phyloP scores from a whole-genome alignment of 2,113 vertebrate genomes.

The Vombatus ursinus region DNA sequence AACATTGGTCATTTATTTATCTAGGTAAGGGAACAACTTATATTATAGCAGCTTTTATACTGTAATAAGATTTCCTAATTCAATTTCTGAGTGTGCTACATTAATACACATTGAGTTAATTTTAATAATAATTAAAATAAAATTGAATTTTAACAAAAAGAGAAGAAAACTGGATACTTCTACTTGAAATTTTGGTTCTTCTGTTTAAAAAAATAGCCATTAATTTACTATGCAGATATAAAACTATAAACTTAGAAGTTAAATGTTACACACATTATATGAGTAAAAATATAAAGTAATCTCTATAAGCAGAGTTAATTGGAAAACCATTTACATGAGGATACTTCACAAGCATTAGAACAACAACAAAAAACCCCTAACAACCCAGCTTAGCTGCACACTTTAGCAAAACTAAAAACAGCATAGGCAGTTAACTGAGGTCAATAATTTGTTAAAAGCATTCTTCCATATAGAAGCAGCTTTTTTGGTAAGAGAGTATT shows the following conservation, averaged over 20 bases:
- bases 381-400: not conserved
- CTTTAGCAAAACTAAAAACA: not conserved
- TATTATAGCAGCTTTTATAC: slow-evolving; percentile 83
- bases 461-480: slow-evolving; percentile 44
- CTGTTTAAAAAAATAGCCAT: slow-evolving; percentile 47
- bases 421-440: slow-evolving; percentile 3
- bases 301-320: slow-evolving; percentile 22
- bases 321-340: slow-evolving; percentile 35
- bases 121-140: slow-evolving; percentile 78
- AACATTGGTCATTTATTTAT: slow-evolving; percentile 88
- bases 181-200: slow-evolving; percentile 52
- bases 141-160: slow-evolving; percentile 72
- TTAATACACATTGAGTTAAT: slow-evolving; percentile 78
- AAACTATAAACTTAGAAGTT: slow-evolving; percentile 48
- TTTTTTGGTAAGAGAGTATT: slow-evolving; percentile 43
- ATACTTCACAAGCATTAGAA: slow-evolving; percentile 64
- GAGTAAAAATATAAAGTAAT: slow-evolving; percentile 31
- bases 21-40: slow-evolving; percentile 84
- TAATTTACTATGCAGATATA: slow-evolving; percentile 56
- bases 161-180: slow-evolving; percentile 11
- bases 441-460: slow-evolving; percentile 51
- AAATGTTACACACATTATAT: slow-evolving; percentile 54
- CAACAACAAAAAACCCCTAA: slow-evolving; percentile 32
- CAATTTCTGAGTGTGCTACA: slow-evolving; percentile 79
- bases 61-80: slow-evolving; percentile 80